Evolutionary conservation across 2,888 invertebrate genomes (phyloP).

Genomic region (Pherbina coryleti): DNA sequence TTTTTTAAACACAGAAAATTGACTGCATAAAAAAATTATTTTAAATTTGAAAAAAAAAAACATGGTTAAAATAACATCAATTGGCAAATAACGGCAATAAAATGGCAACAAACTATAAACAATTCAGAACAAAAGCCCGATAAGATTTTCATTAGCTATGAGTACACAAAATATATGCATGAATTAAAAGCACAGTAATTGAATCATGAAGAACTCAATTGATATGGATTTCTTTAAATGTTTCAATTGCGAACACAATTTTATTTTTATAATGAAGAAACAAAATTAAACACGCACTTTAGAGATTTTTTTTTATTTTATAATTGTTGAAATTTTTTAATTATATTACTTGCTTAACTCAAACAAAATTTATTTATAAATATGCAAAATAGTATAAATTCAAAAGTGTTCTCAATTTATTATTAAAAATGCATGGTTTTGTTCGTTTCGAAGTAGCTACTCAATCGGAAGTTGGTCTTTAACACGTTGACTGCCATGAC

Average conservation of each 20-base stretch:
- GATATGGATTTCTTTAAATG: background rate
- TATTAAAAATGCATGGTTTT: background rate
- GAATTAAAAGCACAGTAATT: background rate
- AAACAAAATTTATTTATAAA: background rate
- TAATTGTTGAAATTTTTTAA: background rate
- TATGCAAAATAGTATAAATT: background rate
- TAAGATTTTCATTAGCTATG: background rate
- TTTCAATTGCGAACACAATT: background rate
- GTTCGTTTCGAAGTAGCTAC: background rate
- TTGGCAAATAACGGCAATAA: background rate
- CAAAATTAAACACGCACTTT: constrained; percentile 37
- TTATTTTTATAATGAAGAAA: background rate
- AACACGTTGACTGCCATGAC: too few relatives aligned
- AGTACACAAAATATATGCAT: background rate
- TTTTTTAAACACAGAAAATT: too few relatives aligned
- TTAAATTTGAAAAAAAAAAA: too few relatives aligned
- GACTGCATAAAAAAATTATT: too few relatives aligned
- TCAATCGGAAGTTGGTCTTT: too few relatives aligned
- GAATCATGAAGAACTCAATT: background rate
- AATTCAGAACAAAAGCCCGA: background rate
- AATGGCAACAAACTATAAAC: background rate
- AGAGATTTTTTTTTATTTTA: constrained; percentile 6
- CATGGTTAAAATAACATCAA: too few relatives aligned
- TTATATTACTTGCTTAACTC: background rate
- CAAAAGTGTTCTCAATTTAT: too few relatives aligned